phyloP scores from a whole-genome alignment of 1,140 invertebrate species.

The Bombus vancouverensis region DNA sequence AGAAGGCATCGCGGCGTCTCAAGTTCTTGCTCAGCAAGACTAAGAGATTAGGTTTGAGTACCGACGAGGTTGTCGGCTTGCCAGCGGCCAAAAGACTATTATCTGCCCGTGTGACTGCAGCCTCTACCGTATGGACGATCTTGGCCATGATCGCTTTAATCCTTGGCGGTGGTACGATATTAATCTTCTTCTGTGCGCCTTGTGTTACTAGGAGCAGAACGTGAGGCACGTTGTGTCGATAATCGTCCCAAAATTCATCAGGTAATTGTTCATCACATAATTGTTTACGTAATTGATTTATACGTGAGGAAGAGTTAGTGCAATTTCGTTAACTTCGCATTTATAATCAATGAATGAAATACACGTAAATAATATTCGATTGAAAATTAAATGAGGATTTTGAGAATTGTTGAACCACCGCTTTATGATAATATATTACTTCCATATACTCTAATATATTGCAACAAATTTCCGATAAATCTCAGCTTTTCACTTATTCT shows the following conservation, averaged over 20 bases:
- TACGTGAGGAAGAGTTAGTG: background rate
- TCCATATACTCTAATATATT: background rate
- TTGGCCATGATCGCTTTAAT: conserved; percentile 62
- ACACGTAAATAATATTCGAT: background rate
- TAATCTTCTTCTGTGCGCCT: conserved; percentile 67
- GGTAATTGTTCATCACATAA: background rate
- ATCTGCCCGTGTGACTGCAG: conserved; percentile 47
- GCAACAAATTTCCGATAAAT: background rate
- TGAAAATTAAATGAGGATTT: background rate
- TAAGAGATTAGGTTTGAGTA: conserved; percentile 66
- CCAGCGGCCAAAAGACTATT: conserved; percentile 67
- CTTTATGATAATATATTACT: background rate
- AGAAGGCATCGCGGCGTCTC: conserved; percentile 72
- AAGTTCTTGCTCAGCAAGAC: conserved; percentile 68
- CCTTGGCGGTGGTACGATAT: conserved; percentile 62
- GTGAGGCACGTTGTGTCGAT: conserved; percentile 13
- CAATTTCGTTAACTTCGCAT: too few species aligned
- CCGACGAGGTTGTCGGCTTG: conserved; percentile 69
- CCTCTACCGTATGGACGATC: conserved; percentile 61
- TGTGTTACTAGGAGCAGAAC: conserved; percentile 56
- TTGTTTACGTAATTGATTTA: background rate
- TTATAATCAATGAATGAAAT: background rate
- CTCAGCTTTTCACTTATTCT: background rate
- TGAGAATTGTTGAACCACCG: background rate
- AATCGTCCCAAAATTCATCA: background rate